Evolutionary conservation across 2,888 invertebrate genomes (phyloP), one percentile per base, ranked within the genome.

Genomic region (Cynaeus angustus): DNA sequence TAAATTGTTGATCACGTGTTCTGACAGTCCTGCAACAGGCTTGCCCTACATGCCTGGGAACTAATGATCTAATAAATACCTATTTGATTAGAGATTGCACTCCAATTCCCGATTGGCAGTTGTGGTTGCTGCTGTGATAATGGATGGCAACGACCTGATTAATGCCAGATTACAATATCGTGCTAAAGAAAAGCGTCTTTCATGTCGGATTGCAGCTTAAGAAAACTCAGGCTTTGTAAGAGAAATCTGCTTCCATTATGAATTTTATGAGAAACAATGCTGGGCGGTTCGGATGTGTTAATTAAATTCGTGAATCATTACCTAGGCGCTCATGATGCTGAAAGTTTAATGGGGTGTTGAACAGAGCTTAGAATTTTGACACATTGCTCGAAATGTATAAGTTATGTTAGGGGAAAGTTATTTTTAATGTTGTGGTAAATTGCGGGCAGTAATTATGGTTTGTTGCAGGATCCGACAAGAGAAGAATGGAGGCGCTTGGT

Each of bases 401-500:
- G 3, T 38, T 38, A 7, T 28, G 7, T 28, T 5, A 28, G 28
- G 28, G 7, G 5, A 28, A 4, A 28, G 4, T 7, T 28, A 28
- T 8, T n/a, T n/a, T n/a, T n/a, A n/a, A n/a, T n/a, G n/a, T n/a
- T n/a, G n/a, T n/a, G n/a, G n/a, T n/a, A n/a, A n/a, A n/a, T n/a
- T n/a, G n/a, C n/a, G n/a, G n/a, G n/a, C 41, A n/a, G 41, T 41
- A 7, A 12, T 12, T 41, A 2, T 41, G 5, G 7, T 71, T 78
- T 75, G 74, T 85, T 84, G 46, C 88, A 96, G 96, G 83, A 91
- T 96, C 75, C 89, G 95, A 6, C 92, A 92, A 58, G 96, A 96
- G 82, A 90, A 91, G 76, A 93, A 93, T 72, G 95, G 96, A 0
- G 97, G 97, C 0, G 96, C 97, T 0, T 97, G 97, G 97, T 97